These are phyloP conservation scores for Anodontia alba DNA, from an alignment of 2,888 invertebrate species.

Conservation along the genomic window DNA sequence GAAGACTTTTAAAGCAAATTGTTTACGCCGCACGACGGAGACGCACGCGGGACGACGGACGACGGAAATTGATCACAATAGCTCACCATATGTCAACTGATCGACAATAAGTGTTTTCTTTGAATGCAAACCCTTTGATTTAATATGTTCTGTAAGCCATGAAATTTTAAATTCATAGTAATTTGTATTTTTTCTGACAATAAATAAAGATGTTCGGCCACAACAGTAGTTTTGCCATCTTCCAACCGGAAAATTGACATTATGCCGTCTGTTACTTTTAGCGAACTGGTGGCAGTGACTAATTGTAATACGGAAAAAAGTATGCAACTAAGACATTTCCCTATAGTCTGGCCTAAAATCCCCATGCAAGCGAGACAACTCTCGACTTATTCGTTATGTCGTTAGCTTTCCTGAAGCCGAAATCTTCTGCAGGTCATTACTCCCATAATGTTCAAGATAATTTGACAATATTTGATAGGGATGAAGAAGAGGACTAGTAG, in stretches of 20 bases:
- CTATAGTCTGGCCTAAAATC: constrained; percentile 51
- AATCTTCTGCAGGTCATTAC: too few species aligned
- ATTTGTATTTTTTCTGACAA: constrained; percentile 20
- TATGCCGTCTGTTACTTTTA: constrained; percentile 42
- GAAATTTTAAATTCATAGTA: constrained; percentile 14
- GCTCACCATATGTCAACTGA: constrained; percentile 45
- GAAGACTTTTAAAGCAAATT: too few species aligned
- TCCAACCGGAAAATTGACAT: constrained; percentile 33
- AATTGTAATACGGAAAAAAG: constrained; percentile 44
- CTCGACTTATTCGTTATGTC: too few species aligned
- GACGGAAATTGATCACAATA: too few species aligned
- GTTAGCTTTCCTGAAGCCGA: too few species aligned
- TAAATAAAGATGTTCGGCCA: constrained; percentile 47
- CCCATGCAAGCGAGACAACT: neutral
- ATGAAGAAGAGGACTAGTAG: too few species aligned
- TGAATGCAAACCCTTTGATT: constrained; percentile 17
- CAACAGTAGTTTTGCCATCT: constrained; percentile 25
- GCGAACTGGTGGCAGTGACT: constrained; percentile 44
- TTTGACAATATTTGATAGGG: too few species aligned
- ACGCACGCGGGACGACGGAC: too few species aligned
- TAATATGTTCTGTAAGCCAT: constrained; percentile 40
- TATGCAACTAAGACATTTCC: constrained; percentile 31
- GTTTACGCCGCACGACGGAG: too few species aligned
- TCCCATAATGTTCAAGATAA: too few species aligned
- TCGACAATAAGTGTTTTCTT: constrained; percentile 53